Evolutionary conservation across 1,140 invertebrate genomes (phyloP).

Genomic region (Wiebesia pumilae): DNA sequence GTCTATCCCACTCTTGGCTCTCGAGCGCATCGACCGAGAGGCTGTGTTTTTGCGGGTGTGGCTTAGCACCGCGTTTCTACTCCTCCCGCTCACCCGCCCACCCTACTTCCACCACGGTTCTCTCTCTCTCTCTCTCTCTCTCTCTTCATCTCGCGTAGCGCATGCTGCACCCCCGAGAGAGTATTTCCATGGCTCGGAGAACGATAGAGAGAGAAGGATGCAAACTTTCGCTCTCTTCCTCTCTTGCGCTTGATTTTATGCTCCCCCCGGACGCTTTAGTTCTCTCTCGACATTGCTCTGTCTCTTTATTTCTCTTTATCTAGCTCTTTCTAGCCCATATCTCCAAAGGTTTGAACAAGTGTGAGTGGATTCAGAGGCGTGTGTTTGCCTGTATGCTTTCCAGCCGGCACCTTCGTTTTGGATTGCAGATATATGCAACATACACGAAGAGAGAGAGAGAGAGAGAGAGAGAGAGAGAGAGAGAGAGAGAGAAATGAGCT

Average conservation of each 20-base stretch:
- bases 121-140: neutral
- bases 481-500: neutral
- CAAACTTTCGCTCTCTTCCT: conserved; percentile 51
- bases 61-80: conserved; percentile 63
- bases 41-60: conserved; percentile 73
- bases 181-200: conserved; percentile 14
- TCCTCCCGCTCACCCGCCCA: conserved; percentile 3
- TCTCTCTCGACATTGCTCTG: neutral
- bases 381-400: conserved; percentile 26
- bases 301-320: conserved; percentile 13
- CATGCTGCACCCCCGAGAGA: conserved; percentile 6
- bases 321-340: conserved; percentile 13
- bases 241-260: conserved; percentile 48
- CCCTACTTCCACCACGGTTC: too few species aligned
- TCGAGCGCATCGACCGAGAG: conserved; percentile 58
- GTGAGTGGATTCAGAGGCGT: neutral
- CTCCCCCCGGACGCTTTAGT: neutral
- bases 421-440: conserved; percentile 21
- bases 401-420: conserved; percentile 33
- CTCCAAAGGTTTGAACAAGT: conserved; percentile 15
- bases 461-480: conserved; percentile 12
- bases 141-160: conserved; percentile 43
- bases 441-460: neutral
- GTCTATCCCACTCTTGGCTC: conserved; percentile 34
- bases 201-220: neutral